Conservation (phyloP, 2,888 invertebrate species). For the Standfussiana lucernea region DNA sequence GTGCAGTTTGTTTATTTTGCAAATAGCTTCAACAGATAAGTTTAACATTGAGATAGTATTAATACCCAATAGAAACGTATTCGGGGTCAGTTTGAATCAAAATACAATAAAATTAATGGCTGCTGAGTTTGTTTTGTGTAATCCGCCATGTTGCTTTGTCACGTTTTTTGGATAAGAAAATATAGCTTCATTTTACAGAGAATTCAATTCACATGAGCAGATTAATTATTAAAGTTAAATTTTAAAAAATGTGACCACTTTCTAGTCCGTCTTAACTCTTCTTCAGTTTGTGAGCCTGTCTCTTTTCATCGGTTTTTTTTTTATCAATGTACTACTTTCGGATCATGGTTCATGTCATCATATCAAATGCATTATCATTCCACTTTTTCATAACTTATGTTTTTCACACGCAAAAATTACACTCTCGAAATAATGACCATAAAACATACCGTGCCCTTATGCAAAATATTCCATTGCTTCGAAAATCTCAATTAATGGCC, state of each 20-base stretch:
- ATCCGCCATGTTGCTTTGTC: constrained; percentile 1
- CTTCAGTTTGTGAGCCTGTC: background rate
- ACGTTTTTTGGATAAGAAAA: constrained; percentile 30
- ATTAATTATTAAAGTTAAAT: background rate
- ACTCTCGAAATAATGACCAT: background rate
- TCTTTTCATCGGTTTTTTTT: background rate
- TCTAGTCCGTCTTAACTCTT: background rate
- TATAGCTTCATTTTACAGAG: background rate
- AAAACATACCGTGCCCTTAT: background rate
- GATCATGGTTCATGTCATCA: background rate
- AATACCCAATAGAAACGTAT: background rate
- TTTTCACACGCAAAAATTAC: background rate
- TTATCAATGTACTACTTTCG: background rate
- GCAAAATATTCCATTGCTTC: background rate
- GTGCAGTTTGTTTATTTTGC: constrained; percentile 11
- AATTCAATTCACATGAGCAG: background rate
- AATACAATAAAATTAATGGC: constrained; percentile 28
- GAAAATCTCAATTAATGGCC: background rate
- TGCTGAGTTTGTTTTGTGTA: constrained; percentile 29
- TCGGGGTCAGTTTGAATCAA: constrained; percentile 40
- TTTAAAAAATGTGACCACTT: background rate
- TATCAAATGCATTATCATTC: background rate
- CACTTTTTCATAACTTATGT: background rate
- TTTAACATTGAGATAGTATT: constrained; percentile 27
- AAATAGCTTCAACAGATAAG: constrained; percentile 16